Conservation (phyloP, 2,888 invertebrate genomes). For the Lepetodrilus schrolli region DNA sequence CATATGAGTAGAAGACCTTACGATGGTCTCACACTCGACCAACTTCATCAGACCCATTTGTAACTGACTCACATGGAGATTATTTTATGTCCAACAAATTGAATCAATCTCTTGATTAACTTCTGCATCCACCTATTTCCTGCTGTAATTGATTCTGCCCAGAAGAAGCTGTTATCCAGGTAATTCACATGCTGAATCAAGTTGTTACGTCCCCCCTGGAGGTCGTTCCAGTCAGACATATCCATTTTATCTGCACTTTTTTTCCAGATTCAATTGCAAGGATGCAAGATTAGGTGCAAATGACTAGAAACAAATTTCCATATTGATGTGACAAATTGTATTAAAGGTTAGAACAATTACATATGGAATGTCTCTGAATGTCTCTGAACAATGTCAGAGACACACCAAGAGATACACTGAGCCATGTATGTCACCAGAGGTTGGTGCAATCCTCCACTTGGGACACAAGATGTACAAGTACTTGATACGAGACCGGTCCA, state of each 20-base stretch:
- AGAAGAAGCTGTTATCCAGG: background rate
- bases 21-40: background rate
- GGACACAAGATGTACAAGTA: too few species aligned
- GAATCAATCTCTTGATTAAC: conserved; percentile 1
- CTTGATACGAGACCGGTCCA: too few species aligned
- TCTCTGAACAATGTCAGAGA: too few species aligned
- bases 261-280: too few species aligned
- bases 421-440: too few species aligned
- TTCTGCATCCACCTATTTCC: background rate
- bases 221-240: too few species aligned
- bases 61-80: background rate
- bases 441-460: too few species aligned
- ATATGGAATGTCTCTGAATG: too few species aligned
- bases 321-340: background rate
- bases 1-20: background rate
- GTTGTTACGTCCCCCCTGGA: background rate
- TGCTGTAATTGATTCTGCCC: background rate
- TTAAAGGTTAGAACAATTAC: too few species aligned
- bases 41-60: background rate
- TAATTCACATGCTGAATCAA: too few species aligned
- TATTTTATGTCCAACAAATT: background rate
- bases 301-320: background rate
- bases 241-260: too few species aligned
- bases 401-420: too few species aligned
- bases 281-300: background rate